Conservation (phyloP, 2,888 invertebrate genomes). For the Teinopalpus imperialis region DNA sequence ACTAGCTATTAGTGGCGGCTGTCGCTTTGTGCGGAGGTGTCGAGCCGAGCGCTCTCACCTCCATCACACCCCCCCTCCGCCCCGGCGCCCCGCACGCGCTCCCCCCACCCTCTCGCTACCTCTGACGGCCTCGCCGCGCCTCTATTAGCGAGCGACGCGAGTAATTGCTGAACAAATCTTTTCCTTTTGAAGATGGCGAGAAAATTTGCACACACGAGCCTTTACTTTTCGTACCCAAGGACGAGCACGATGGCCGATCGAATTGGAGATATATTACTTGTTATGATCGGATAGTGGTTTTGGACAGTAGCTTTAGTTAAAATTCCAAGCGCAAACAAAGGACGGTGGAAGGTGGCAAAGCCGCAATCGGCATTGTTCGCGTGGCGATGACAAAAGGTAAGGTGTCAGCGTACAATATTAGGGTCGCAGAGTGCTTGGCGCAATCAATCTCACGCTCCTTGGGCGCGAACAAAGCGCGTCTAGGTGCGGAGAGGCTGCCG, state of each 20-base stretch:
- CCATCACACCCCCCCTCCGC: slow-evolving; percentile 31
- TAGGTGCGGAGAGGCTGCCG: slow-evolving; percentile 16
- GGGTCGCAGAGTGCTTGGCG: slow-evolving; percentile 15
- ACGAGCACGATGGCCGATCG: no score
- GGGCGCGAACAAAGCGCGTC: slow-evolving; percentile 23
- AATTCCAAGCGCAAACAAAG: not conserved
- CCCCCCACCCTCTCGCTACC: no score
- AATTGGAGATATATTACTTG: no score
- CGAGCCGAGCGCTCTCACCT: slow-evolving; percentile 55
- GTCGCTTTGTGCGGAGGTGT: slow-evolving; percentile 74
- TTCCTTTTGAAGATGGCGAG: slow-evolving; percentile 15
- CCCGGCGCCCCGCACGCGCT: slow-evolving; percentile 35
- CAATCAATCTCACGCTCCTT: slow-evolving; percentile 25
- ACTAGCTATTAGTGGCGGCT: slow-evolving; percentile 63
- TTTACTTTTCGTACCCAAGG: no score
- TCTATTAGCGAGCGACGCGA: slow-evolving; percentile 25
- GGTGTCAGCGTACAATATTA: slow-evolving; percentile 18
- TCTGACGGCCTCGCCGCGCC: slow-evolving; percentile 35
- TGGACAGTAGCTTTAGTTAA: not conserved
- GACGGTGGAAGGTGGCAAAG: not conserved
- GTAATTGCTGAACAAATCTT: slow-evolving; percentile 30
- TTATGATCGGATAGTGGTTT: no score
- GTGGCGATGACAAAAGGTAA: slow-evolving; percentile 12
- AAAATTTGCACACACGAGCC: slow-evolving; percentile 17
- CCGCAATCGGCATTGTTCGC: slow-evolving; percentile 9